Evolutionary conservation across 2,888 invertebrate species (phyloP).

Genomic region (Synergus gifuensis): DNA sequence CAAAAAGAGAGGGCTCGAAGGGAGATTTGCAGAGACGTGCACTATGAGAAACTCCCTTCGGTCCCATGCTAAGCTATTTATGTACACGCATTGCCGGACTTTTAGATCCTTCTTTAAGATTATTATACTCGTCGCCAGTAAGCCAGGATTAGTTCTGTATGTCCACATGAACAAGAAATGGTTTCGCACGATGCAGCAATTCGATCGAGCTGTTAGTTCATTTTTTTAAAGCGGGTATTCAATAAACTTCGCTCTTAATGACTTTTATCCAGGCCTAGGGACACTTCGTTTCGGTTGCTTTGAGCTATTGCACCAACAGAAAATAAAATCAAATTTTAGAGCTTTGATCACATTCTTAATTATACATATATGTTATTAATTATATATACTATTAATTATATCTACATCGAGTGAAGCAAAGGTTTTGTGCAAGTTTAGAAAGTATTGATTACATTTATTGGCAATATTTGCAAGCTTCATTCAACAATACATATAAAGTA

Average conservation of each 20-base stretch:
- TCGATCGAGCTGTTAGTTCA: slow-evolving; percentile 27
- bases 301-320: slow-evolving; percentile 18
- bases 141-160: slow-evolving; percentile 39
- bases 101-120: slow-evolving; percentile 35
- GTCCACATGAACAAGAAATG: slow-evolving; percentile 30
- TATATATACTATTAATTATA: too few relatives aligned
- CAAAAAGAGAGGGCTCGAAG: slow-evolving; percentile 31
- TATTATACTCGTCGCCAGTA: slow-evolving; percentile 36
- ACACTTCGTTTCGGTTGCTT: slow-evolving; percentile 4
- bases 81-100: slow-evolving; percentile 41
- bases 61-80: slow-evolving; percentile 36
- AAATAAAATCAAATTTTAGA: background rate
- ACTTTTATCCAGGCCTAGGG: slow-evolving; percentile 11
- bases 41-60: slow-evolving; percentile 36
- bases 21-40: slow-evolving; percentile 38
- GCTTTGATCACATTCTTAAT: background rate
- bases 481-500: too few relatives aligned
- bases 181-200: slow-evolving; percentile 27
- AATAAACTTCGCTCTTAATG: slow-evolving; percentile 28
- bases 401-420: background rate
- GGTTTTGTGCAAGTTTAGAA: background rate
- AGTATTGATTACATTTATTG: background rate
- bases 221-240: slow-evolving; percentile 21
- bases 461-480: background rate
- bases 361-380: background rate